phyloP scores from a whole-genome alignment of 2,888 invertebrate genomes.

The Tetrapedia diversipes region DNA sequence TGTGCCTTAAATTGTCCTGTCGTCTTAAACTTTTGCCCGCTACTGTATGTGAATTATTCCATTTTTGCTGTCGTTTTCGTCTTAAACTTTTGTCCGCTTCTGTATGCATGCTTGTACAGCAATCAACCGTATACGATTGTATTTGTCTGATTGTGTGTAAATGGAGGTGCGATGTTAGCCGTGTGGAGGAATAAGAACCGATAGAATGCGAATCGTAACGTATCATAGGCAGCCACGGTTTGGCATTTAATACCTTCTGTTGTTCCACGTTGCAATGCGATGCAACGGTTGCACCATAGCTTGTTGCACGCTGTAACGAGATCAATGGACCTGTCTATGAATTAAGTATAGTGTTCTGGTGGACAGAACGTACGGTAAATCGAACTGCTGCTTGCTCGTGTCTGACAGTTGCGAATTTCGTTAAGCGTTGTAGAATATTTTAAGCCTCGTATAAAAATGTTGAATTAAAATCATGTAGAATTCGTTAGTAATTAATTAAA shows the following conservation, averaged over 20 bases:
- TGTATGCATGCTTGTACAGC: too few species aligned
- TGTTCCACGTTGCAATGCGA: constrained; percentile 49
- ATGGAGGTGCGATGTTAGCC: neutral
- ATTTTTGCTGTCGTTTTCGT: too few species aligned
- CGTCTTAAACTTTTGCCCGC: too few species aligned
- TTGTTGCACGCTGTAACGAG: constrained; percentile 58
- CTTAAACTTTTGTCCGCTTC: too few species aligned
- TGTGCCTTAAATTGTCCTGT: too few species aligned
- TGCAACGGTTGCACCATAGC: constrained; percentile 53
- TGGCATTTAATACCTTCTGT: constrained; percentile 58
- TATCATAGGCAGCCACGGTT: constrained; percentile 35
- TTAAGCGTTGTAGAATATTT: too few species aligned
- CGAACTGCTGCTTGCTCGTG: neutral
- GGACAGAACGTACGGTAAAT: constrained; percentile 7
- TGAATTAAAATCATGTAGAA: too few species aligned
- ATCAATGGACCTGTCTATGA: constrained; percentile 69
- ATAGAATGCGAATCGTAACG: constrained; percentile 28
- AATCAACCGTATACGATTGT: too few species aligned
- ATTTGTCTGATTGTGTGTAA: too few species aligned
- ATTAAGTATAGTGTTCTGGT: constrained; percentile 46
- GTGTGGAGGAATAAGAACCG: neutral
- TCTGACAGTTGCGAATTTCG: neutral
- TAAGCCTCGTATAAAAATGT: too few species aligned
- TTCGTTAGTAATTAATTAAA: too few species aligned
- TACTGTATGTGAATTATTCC: too few species aligned